phyloP scores from a whole-genome alignment of 2,888 invertebrate species.

The Augiades crinisus region DNA sequence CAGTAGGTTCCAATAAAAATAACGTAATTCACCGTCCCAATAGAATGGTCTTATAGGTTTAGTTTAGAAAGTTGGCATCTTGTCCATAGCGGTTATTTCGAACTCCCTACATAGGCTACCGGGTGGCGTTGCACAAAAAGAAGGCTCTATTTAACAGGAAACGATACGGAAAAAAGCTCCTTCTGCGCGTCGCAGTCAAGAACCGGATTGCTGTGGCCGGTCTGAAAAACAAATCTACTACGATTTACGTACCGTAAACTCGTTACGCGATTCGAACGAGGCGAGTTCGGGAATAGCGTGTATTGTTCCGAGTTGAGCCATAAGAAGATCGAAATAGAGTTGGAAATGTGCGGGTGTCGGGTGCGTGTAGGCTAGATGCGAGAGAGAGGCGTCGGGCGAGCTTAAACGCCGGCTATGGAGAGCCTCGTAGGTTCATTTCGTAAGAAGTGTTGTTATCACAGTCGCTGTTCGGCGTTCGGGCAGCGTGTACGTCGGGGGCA shows the following conservation, averaged over 20 bases:
- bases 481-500: constrained; percentile 59
- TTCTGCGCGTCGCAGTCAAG: constrained; percentile 61
- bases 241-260: constrained; percentile 80
- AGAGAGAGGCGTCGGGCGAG: constrained; percentile 62
- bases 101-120: constrained; percentile 67
- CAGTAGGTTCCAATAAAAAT: constrained; percentile 67
- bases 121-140: constrained; percentile 63
- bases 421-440: constrained; percentile 70
- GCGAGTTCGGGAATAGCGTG: constrained; percentile 49
- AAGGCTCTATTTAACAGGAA: constrained; percentile 69
- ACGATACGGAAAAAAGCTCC: constrained; percentile 67
- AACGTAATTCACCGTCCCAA: constrained; percentile 67
- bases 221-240: constrained; percentile 75
- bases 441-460: constrained; percentile 76
- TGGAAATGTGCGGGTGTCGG: constrained; percentile 46
- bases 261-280: constrained; percentile 71
- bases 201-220: constrained; percentile 68
- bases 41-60: constrained; percentile 68
- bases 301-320: constrained; percentile 54
- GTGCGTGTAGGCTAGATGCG: constrained; percentile 51
- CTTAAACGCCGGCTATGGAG: constrained; percentile 61
- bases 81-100: constrained; percentile 73
- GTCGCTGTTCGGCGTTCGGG: constrained; percentile 75
- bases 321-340: constrained; percentile 51
- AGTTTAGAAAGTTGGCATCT: constrained; percentile 80